Evolutionary conservation across 2,888 invertebrate species (phyloP).

Genomic region (Lasioglossum leucozonium): DNA sequence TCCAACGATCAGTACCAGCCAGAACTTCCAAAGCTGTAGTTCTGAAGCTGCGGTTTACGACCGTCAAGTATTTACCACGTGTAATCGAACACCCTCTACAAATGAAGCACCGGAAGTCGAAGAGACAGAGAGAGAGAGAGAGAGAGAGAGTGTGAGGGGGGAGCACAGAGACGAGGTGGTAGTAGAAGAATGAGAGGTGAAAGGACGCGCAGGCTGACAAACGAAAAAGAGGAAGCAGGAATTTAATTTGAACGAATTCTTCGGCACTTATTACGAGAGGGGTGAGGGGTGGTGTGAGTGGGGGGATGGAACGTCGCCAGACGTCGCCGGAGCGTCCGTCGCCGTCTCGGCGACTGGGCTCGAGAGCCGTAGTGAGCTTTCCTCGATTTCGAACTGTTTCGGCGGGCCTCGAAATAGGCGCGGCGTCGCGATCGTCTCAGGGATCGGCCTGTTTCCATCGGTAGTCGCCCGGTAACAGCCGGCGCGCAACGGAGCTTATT

Average conservation of each 20-base stretch:
- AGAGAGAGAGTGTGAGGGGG: background rate
- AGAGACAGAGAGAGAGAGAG: background rate
- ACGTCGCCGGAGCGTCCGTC: slow-evolving; percentile 54
- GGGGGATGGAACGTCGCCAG: slow-evolving; percentile 62
- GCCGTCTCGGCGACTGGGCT: slow-evolving; percentile 48
- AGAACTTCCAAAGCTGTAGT: background rate
- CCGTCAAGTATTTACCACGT: background rate
- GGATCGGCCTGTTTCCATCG: slow-evolving; percentile 40
- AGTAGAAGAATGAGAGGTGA: background rate
- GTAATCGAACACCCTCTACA: slow-evolving; percentile 3
- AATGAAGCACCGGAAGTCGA: slow-evolving; percentile 18
- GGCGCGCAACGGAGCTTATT: slow-evolving; percentile 74
- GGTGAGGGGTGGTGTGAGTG: too few relatives aligned
- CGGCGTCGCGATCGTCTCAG: slow-evolving; percentile 42
- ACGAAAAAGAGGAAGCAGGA: slow-evolving; percentile 70
- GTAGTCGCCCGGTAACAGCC: slow-evolving; percentile 56
- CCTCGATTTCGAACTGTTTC: slow-evolving; percentile 39
- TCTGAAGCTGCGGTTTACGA: background rate
- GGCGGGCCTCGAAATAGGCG: slow-evolving; percentile 41
- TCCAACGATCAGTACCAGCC: background rate
- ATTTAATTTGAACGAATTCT: slow-evolving; percentile 81
- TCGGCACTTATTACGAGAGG: slow-evolving; percentile 76
- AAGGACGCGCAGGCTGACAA: slow-evolving; percentile 28
- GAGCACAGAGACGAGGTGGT: background rate
- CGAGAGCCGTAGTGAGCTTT: background rate